Evolutionary conservation across 1,140 invertebrate species (phyloP), one percentile per base, ranked within the genome.

Genomic region (Drosophila ambigua): DNA sequence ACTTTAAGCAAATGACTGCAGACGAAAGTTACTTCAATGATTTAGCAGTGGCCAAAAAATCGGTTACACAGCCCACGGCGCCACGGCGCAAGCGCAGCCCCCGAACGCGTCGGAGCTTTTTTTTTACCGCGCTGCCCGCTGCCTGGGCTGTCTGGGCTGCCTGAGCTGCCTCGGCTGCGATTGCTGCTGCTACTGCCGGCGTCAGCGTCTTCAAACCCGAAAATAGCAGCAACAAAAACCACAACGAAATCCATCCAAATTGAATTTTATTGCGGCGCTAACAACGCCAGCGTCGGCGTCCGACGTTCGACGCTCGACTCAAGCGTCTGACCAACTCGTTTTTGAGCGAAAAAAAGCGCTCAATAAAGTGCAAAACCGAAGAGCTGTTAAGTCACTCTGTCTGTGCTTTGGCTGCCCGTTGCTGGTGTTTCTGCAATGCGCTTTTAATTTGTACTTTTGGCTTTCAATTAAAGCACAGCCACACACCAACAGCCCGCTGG

Each of bases 1-100:
- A 91, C 90, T 91, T 88, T 91, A 91, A 91, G 89, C 90, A 91
- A 91, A 91, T 91, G 90, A 91, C 84, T 91, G 85, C 90, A 90
- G 89, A 91, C 90, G 82, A 88, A 90, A 90, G 84, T 90, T 84
- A 84, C 89, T 90, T 87, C 85, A 82, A 75, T 90, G 90, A 91
- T 91, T 91, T 91, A 91, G 90, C 90, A 91, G 90, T 91, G 89
- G 85, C 90, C 89, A 91, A 91, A 85, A 85, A 91, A 87, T 89
- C 77, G 89, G 68, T 90, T 91, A 89, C 88, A 90, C 85, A 79
- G 64, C 65, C 75, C 60, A 63, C 51, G 50, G 49, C 59, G 28
- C 26, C 31, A 58, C 58, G 43, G 72, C 58, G 53, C 51, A 71
- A 75, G 65, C 66, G 75, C 65, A 75, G 61, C 54, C 41, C 41